These are phyloP conservation scores for Criorhina ranunculi DNA, from an alignment of 2,888 invertebrate species.

Conservation along the genomic window DNA sequence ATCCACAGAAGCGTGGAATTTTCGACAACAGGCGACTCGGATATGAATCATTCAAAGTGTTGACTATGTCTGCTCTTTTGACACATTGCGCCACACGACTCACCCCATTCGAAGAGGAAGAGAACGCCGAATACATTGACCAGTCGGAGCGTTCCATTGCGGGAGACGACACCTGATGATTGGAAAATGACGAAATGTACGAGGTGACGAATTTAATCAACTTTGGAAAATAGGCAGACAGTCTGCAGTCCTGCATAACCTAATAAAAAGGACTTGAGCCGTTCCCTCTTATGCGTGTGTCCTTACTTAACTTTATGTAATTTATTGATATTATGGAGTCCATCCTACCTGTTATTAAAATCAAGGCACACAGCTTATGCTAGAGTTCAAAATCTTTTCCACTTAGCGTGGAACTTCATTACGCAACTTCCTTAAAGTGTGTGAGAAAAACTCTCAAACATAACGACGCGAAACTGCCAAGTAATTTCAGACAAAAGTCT, in stretches of 20 bases:
- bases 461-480: constrained; percentile 33
- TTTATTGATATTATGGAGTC: background rate
- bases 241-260: constrained; percentile 21
- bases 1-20: constrained; percentile 59
- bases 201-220: constrained; percentile 59
- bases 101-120: background rate
- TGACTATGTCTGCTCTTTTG: constrained; percentile 50
- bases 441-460: constrained; percentile 2
- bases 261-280: constrained; percentile 44
- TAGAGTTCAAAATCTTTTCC: constrained; percentile 29
- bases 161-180: constrained; percentile 60
- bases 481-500: constrained; percentile 44
- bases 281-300: constrained; percentile 32
- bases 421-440: constrained; percentile 33
- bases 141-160: constrained; percentile 27
- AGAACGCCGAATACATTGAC: constrained; percentile 6
- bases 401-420: constrained; percentile 35
- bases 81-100: constrained; percentile 34
- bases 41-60: constrained; percentile 66
- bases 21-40: constrained; percentile 48
- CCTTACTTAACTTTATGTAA: constrained; percentile 34
- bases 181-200: constrained; percentile 55
- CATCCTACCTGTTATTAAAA: too few relatives aligned
- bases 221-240: constrained; percentile 35
- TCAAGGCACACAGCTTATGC: too few relatives aligned